phyloP scores from a whole-genome alignment of 1,140 invertebrate species.

The Aphidius ervi region DNA sequence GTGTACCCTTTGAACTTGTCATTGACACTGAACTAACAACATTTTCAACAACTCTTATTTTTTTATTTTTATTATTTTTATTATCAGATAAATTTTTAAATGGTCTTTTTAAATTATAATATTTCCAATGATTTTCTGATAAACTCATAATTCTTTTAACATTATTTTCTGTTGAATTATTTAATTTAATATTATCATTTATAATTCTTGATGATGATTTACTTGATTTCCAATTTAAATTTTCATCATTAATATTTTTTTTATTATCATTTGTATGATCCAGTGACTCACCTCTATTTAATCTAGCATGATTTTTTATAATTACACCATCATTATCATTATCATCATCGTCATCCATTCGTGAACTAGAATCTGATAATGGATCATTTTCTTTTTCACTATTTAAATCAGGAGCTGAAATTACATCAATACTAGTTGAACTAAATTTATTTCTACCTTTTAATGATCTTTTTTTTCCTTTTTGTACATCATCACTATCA shows the following conservation, averaged over 20 bases:
- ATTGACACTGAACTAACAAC: conserved; percentile 17
- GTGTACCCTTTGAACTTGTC: conserved; percentile 13
- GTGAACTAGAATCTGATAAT: not conserved
- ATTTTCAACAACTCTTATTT: conserved; percentile 18
- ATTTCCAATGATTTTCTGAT: conserved; percentile 2
- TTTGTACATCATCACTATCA: not conserved
- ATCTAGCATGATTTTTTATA: not conserved
- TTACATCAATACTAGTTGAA: conserved; percentile 10
- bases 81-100: conserved; percentile 1
- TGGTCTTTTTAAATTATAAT: conserved; percentile 3
- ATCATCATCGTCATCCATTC: conserved; percentile 12
- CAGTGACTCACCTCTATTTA: conserved; percentile 1
- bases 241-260: not conserved
- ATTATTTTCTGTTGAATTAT: not conserved
- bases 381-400: conserved; percentile 1
- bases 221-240: conserved; percentile 5
- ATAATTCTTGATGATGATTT: not conserved
- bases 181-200: not conserved
- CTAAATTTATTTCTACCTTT: conserved; percentile 8
- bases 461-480: not conserved
- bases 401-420: conserved; percentile 15
- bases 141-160: conserved; percentile 9
- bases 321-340: not conserved
- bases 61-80: conserved; percentile 10
- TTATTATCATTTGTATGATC: not conserved